phyloP scores from a whole-genome alignment of 2,888 invertebrate genomes.

The Drosophila affinis region DNA sequence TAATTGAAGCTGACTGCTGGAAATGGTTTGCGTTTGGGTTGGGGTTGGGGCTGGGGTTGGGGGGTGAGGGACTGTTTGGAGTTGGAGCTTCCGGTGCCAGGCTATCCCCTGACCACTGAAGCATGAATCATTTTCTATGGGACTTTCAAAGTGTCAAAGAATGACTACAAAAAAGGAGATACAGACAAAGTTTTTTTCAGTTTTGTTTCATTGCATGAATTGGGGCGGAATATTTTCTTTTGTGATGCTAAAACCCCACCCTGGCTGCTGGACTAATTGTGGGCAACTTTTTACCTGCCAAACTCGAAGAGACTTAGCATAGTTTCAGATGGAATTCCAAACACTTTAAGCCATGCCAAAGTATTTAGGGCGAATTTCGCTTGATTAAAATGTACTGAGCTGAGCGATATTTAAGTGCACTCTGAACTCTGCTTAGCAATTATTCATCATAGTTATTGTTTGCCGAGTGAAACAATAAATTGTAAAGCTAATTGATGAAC shows the following conservation, averaged over 20 bases:
- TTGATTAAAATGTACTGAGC: not conserved
- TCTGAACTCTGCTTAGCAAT: not conserved
- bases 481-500: constrained; percentile 27
- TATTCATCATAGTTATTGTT: constrained; percentile 23
- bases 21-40: constrained; percentile 2
- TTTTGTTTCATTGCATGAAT: constrained; percentile 11
- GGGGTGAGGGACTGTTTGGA: not conserved
- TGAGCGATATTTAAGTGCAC: not conserved
- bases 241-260: constrained; percentile 17
- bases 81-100: not conserved
- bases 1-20: constrained; percentile 40
- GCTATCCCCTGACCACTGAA: constrained; percentile 24
- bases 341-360: not conserved
- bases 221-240: constrained; percentile 33
- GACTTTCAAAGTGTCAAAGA: constrained; percentile 26
- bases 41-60: constrained; percentile 1
- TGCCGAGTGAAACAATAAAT: constrained; percentile 20
- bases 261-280: constrained; percentile 10
- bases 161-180: not conserved
- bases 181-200: constrained; percentile 16
- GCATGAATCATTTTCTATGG: constrained; percentile 35
- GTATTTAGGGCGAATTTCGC: not conserved
- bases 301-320: not conserved
- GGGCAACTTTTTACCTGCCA: constrained; percentile 1
- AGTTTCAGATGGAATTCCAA: not conserved